Percentiles rank a stretch among this genome's conserved stretches.
Conservation (phyloP, 1,140 invertebrate species). For the Hyles euphorbiae region DNA sequence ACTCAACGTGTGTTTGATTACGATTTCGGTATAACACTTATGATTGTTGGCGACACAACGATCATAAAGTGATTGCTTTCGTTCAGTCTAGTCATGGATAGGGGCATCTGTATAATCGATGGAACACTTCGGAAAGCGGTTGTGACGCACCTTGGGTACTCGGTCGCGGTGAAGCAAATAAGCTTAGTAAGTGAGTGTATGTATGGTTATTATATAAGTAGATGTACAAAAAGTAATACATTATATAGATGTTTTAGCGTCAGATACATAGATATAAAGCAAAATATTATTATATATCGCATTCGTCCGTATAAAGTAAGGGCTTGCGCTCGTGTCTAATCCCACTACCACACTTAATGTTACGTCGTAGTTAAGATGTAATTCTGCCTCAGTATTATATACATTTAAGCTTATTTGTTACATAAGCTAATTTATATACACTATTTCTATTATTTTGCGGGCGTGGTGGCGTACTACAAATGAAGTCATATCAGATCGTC, state of each 20-base stretch:
- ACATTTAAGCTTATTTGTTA: constrained; percentile 75
- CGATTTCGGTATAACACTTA: constrained; percentile 13
- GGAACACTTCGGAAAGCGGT: constrained; percentile 18
- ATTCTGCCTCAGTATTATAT: constrained; percentile 76
- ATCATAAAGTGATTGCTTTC: constrained; percentile 26
- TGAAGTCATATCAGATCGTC: constrained; percentile 71
- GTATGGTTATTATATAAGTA: constrained; percentile 74
- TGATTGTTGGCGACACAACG: constrained; percentile 14
- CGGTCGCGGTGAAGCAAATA: constrained; percentile 55
- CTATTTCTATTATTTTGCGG: constrained; percentile 68
- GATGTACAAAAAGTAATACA: constrained; percentile 76
- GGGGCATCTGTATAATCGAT: constrained; percentile 18
- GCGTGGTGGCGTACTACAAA: constrained; percentile 65
- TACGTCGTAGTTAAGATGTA: constrained; percentile 75
- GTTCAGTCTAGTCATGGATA: constrained; percentile 51
- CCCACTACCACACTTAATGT: constrained; percentile 72
- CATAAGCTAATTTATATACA: constrained; percentile 75
- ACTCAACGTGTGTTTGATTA: constrained; percentile 47
- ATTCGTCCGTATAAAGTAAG: constrained; percentile 74
- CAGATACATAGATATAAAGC: constrained; percentile 75
- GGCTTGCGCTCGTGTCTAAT: constrained; percentile 73
- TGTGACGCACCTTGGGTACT: constrained; percentile 55
- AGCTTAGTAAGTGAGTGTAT: constrained; percentile 73
- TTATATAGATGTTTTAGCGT: constrained; percentile 76
- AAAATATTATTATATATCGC: constrained; percentile 75